A percentile compares a stretch with the other conserved stretches of the same genome.
These are phyloP conservation scores for Callionymus lyra DNA, from an alignment of 2,113 vertebrate species.

Conservation along the genomic window DNA sequence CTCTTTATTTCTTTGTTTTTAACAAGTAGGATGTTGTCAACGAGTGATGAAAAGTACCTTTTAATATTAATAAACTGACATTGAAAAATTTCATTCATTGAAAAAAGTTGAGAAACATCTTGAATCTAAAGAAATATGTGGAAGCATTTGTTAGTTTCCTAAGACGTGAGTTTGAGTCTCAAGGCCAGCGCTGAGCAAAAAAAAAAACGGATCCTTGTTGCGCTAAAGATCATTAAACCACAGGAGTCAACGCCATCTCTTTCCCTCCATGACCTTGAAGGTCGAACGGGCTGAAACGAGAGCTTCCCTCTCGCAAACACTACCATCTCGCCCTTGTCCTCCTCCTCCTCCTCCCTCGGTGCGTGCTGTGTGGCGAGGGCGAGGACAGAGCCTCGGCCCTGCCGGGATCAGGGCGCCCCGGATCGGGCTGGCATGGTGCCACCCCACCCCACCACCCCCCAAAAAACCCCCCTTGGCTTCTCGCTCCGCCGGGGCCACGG, in stretches of 20 bases:
- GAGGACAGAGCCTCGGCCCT: constrained; percentile 53
- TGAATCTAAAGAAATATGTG: too few relatives aligned
- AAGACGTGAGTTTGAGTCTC: too few relatives aligned
- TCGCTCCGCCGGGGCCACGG: constrained; percentile 52
- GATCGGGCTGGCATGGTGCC: constrained; percentile 46
- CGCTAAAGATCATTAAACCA: constrained; percentile 30
- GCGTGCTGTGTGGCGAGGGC: constrained; percentile 36
- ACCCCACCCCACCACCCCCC: too few relatives aligned
- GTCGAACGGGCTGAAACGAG: constrained; percentile 20
- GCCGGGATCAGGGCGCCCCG: constrained; percentile 25
- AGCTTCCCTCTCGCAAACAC: constrained; percentile 21
- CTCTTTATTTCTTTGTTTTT: too few relatives aligned
- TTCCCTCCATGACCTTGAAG: constrained; percentile 16
- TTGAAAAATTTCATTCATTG: too few relatives aligned
- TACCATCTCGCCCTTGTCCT: constrained; percentile 45
- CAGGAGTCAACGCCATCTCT: constrained; percentile 18
- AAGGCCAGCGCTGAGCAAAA: too few relatives aligned
- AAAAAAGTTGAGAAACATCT: too few relatives aligned
- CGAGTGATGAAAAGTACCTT: too few relatives aligned
- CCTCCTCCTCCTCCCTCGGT: constrained; percentile 37
- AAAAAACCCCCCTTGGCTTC: too few relatives aligned
- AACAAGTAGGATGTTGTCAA: too few relatives aligned
- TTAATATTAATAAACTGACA: too few relatives aligned
- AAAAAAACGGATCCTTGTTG: background rate
- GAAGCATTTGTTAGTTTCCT: too few relatives aligned